Percentiles rank a stretch among this genome's conserved stretches.
Evolutionary conservation across 2,888 invertebrate species (phyloP).

Genomic region (Cheilosia variabilis): DNA sequence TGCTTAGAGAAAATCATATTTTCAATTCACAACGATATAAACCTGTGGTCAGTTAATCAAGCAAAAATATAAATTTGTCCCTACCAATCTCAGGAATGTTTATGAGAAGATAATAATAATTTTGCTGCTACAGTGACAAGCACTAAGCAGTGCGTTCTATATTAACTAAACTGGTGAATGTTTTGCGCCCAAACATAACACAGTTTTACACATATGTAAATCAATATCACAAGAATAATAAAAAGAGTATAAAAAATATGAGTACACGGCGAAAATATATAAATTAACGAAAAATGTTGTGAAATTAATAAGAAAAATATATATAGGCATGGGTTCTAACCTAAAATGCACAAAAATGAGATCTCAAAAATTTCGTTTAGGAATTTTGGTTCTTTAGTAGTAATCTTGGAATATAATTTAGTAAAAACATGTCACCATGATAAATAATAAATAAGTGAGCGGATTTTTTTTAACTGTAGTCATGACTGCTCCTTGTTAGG

Average conservation of each 20-base stretch:
- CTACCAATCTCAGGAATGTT: conserved; percentile 31
- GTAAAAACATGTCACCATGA: conserved; percentile 6
- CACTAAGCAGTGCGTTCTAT: not conserved
- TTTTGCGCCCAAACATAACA: conserved; percentile 34
- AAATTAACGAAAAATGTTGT: conserved; percentile 30
- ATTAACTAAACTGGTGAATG: not conserved
- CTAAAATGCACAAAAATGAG: conserved; percentile 58
- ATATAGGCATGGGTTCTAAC: conserved; percentile 36
- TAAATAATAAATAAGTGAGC: conserved; percentile 8
- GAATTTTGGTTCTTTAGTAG: conserved; percentile 26
- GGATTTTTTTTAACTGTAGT: conserved; percentile 32
- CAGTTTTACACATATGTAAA: conserved; percentile 30
- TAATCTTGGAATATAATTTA: conserved; percentile 34
- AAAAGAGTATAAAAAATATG: conserved; percentile 51
- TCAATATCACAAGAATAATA: conserved; percentile 69
- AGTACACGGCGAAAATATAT: conserved; percentile 35
- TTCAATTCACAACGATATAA: conserved; percentile 7
- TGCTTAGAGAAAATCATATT: conserved; percentile 36
- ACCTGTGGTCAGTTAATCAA: not conserved
- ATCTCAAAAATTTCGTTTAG: conserved; percentile 61
- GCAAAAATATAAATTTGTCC: not conserved
- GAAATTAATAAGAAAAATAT: conserved; percentile 13
- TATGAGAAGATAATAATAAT: conserved; percentile 10
- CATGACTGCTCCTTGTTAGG: conserved; percentile 32
- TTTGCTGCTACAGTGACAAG: not conserved